Base-by-base conservation (phyloP, 2,113 vertebrate genomes). In the Corythoichthys haematopterus region DNA sequence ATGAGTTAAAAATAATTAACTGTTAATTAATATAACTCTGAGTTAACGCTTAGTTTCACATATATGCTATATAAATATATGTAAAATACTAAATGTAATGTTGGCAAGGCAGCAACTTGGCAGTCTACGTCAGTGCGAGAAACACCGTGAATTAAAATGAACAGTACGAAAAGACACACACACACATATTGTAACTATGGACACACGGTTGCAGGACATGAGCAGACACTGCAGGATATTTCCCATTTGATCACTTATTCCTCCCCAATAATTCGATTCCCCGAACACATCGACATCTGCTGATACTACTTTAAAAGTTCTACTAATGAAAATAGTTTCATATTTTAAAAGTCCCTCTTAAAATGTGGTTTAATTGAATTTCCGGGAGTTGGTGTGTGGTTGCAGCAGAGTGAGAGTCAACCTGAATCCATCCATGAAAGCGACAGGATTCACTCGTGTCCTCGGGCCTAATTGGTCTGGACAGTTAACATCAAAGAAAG, bases 401-500 rank as follows among this genome's bases (percentile, higher is more conserved):
- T 82, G 77, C 74, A 80, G 79, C 79, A 76, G 73, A 65, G 53
- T 69, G 75, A 69, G 76, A 75, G 66, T 74, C 66, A 70, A 84
- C 84, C 74, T 85, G 84, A 84, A 78, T 80, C 71, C 71, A 82
- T 69, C 82, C 84, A 70, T 85, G 81, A 87, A 85, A 81, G 66
- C 66, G 68, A 71, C 77, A 76, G 77, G 84, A 87, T 73, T 83
- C 74, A 73, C 71, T 67, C 71, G 72, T 84, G 69, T 86, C 88
- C 86, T 74, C 70, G 43, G 88, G 88, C 82, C 77, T 87, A 86
- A 88, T 89, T 82, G 84, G 80, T 85, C 80, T 76, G 88, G 85
- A 87, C 84, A 83, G 86, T 88, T 89, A 82, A 90, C 88, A 89
- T 91, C 90, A 91, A 91, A 91, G 88, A 75, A 86, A 86, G 74